Conservation (phyloP, 2,113 vertebrate species). For the Hirundichthys speculiger region DNA sequence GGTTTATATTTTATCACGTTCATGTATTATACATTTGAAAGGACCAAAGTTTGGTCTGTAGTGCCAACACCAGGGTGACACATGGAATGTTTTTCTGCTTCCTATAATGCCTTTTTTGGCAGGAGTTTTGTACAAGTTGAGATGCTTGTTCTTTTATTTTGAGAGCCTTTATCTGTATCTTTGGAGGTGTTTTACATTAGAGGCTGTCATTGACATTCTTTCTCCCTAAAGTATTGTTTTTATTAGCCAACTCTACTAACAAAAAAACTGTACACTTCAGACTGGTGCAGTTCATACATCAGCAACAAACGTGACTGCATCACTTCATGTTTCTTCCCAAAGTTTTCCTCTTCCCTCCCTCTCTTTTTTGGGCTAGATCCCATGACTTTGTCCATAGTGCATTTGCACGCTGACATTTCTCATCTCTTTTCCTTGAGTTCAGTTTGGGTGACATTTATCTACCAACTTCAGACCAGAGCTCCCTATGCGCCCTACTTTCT, state of each 20-base stretch:
- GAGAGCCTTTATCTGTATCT: slow-evolving; percentile 45
- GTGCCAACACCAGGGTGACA: neutral
- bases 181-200: slow-evolving; percentile 29
- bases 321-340: neutral
- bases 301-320: neutral
- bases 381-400: no score
- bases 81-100: no score
- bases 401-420: no score
- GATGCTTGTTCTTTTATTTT: slow-evolving; percentile 44
- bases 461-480: no score
- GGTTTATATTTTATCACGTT: slow-evolving; percentile 37
- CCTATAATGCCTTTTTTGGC: slow-evolving; percentile 5
- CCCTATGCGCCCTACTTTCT: no score
- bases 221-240: slow-evolving; percentile 47
- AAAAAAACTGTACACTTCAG: slow-evolving; percentile 30
- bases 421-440: no score
- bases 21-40: slow-evolving; percentile 32
- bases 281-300: neutral
- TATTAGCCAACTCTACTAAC: slow-evolving; percentile 45
- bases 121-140: slow-evolving; percentile 13
- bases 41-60: neutral
- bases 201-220: slow-evolving; percentile 47
- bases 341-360: neutral
- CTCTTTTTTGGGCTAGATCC: neutral
- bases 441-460: no score